Percentiles rank a stretch among this genome's conserved stretches.
Conservation (phyloP, 2,888 invertebrate species). For the Drosophila gaucha region DNA sequence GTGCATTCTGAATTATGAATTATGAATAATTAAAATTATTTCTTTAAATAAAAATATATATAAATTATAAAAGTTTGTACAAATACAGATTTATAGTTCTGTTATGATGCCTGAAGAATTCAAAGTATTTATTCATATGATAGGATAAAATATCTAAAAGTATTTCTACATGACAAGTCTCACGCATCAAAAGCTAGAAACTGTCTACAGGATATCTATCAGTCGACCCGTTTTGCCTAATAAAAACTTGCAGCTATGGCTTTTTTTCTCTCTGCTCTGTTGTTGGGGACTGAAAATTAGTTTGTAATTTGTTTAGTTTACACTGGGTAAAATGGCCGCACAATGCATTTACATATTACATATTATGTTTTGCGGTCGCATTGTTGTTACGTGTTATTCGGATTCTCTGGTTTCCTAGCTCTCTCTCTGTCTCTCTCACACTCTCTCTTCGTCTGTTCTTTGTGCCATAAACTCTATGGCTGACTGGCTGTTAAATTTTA, state of each 20-base stretch:
- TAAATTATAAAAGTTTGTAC: no score
- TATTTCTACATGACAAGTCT: no score
- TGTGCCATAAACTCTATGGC: slow-evolving; percentile 13
- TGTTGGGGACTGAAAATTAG: slow-evolving; percentile 55
- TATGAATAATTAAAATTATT: no score
- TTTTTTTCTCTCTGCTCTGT: slow-evolving; percentile 5
- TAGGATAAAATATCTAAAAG: no score
- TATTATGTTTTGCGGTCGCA: slow-evolving; percentile 64
- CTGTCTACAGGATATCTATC: not conserved
- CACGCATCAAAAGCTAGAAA: not conserved
- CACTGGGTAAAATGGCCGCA: slow-evolving; percentile 53
- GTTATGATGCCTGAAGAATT: no score
- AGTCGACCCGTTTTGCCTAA: not conserved
- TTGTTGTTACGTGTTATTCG: slow-evolving; percentile 44
- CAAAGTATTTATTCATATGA: no score
- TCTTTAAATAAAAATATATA: no score
- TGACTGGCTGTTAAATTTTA: slow-evolving; percentile 43
- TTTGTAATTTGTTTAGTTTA: slow-evolving; percentile 72
- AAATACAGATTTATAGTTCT: no score
- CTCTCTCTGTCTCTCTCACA: not conserved
- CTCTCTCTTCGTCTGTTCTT: not conserved
- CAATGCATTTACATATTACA: slow-evolving; percentile 63
- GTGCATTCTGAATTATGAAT: no score
- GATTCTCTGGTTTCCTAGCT: slow-evolving; percentile 29
- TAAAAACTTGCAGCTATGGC: not conserved